Evolutionary conservation across 1,140 invertebrate genomes (phyloP).

Genomic region (Drosophila lini): DNA sequence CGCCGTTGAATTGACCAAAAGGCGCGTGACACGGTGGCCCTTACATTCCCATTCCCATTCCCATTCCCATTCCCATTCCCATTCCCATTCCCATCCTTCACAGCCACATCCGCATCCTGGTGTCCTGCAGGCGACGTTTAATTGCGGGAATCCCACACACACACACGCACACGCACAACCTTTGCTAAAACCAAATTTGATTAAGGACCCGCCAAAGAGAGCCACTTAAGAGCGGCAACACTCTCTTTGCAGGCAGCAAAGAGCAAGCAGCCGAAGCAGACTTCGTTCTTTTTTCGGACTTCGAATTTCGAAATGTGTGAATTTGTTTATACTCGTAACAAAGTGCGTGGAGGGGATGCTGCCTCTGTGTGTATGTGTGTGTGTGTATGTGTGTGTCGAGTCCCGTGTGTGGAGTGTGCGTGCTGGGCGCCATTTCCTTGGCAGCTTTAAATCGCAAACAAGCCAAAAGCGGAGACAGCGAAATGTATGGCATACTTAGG

Average conservation of each 20-base stretch:
- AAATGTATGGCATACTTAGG: slow-evolving; percentile 66
- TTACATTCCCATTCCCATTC: background rate
- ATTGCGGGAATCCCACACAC: slow-evolving; percentile 32
- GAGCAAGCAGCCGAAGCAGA: slow-evolving; percentile 27
- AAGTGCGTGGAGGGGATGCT: slow-evolving; percentile 36
- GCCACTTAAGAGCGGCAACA: background rate
- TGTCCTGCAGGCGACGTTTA: slow-evolving; percentile 37
- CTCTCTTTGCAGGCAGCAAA: slow-evolving; percentile 31
- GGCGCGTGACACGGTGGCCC: slow-evolving; percentile 49
- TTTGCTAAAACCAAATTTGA: slow-evolving; percentile 41
- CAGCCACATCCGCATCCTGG: slow-evolving; percentile 18
- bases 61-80: background rate
- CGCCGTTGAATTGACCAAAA: slow-evolving; percentile 48
- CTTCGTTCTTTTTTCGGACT: slow-evolving; percentile 63
- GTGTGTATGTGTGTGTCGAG: slow-evolving; percentile 8
- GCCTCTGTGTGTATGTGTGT: slow-evolving; percentile 28
- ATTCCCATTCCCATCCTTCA: background rate
- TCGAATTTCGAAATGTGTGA: slow-evolving; percentile 79
- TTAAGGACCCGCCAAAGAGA: slow-evolving; percentile 34
- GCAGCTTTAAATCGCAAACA: slow-evolving; percentile 54
- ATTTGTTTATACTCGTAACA: slow-evolving; percentile 65
- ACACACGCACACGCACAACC: background rate
- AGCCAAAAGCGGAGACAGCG: slow-evolving; percentile 28
- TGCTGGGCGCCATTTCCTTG: slow-evolving; percentile 57
- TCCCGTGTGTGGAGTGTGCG: slow-evolving; percentile 15